Base-by-base conservation (phyloP, 2,113 vertebrate genomes). In the Protobothrops flavoviridis region DNA sequence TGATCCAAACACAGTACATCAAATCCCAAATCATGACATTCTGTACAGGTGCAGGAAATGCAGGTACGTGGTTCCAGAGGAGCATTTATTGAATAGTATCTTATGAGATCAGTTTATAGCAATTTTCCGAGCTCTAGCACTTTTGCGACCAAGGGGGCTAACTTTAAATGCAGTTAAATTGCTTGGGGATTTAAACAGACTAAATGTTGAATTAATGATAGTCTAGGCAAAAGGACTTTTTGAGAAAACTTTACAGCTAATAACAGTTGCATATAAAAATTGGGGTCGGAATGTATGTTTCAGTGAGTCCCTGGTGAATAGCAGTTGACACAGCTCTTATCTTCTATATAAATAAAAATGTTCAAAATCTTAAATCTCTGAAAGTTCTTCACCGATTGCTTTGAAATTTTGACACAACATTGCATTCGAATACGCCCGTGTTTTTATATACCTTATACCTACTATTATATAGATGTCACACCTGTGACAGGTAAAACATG, bases 11-110 rank as follows among this genome's bases (percentile, higher is more conserved):
- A 90, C 43, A 11, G 0, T 24, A 2, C 97, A 96, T 89, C 97
- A 98, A 90, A 97, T 96, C 94, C 93, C 91, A 26, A 97, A 96
- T 94, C 94, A 97, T 85, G 99, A 99, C 61, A 93, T 96, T 93
- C 97, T 98, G 92, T 99, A 99, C 95, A 98, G 98, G 94, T 99
- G 99, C 96, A 98, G 99, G 94, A 99, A 99, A 89, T 99, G 99
- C 98, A 98, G 99, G 99, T 99, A 97, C 12, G 21, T 94, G 89
- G 55, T 26, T 48, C 24, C 93, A 23, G 86, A 90, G 43, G 1
- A 57, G 90, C 90, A 11, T 6, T 8, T 11, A 20, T 24, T 91
- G 56, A 85, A 93, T 23, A 56, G 1, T n/a, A 10, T 90, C 48
- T 48, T 74, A 11, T 52, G 61, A 15, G 23, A 45, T 59, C 88